Evolutionary conservation across 2,797 vertebrate species (phyloP).

Genomic region (Euthynnus affinis): DNA sequence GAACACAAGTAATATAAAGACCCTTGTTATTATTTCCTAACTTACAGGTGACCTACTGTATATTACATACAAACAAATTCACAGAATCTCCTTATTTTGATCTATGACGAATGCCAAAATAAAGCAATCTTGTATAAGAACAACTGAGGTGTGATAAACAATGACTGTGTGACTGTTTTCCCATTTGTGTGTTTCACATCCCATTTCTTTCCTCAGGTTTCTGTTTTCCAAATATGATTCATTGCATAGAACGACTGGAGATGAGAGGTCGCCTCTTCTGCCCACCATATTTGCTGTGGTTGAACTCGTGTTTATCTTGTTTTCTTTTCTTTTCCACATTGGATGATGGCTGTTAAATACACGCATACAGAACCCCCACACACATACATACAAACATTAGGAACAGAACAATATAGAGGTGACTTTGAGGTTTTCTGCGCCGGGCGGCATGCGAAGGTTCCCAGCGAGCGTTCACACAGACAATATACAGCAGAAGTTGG

Average conservation of each 20-base stretch:
- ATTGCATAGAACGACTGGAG: slow-evolving; percentile 99
- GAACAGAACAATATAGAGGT: slow-evolving; percentile 86
- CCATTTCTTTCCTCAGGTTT: slow-evolving; percentile 58
- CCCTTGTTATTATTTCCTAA: slow-evolving; percentile 73
- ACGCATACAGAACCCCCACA: slow-evolving; percentile 77
- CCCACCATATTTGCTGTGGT: slow-evolving; percentile 76
- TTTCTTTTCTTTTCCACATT: slow-evolving; percentile 63
- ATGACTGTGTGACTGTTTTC: slow-evolving; percentile 49
- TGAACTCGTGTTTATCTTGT: slow-evolving; percentile 59
- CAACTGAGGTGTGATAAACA: slow-evolving; percentile 84
- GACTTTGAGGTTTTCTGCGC: slow-evolving; percentile 79
- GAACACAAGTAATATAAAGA: slow-evolving; percentile 68
- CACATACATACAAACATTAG: slow-evolving; percentile 80
- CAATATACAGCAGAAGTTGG: slow-evolving; percentile 82
- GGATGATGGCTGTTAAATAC: slow-evolving; percentile 77
- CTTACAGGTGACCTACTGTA: slow-evolving; percentile 75
- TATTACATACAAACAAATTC: slow-evolving; percentile 83
- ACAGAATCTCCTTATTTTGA: slow-evolving; percentile 68
- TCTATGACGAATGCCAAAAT: slow-evolving; percentile 76
- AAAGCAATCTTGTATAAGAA: slow-evolving; percentile 79
- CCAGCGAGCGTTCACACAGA: slow-evolving; percentile 83
- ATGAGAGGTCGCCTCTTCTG: slow-evolving; percentile 89
- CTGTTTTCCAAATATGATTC: slow-evolving; percentile 81
- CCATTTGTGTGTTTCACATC: slow-evolving; percentile 74
- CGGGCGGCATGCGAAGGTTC: slow-evolving; percentile 85